Base-by-base conservation (phyloP, 2,888 invertebrate genomes). In the Mellilla xanthometata region DNA sequence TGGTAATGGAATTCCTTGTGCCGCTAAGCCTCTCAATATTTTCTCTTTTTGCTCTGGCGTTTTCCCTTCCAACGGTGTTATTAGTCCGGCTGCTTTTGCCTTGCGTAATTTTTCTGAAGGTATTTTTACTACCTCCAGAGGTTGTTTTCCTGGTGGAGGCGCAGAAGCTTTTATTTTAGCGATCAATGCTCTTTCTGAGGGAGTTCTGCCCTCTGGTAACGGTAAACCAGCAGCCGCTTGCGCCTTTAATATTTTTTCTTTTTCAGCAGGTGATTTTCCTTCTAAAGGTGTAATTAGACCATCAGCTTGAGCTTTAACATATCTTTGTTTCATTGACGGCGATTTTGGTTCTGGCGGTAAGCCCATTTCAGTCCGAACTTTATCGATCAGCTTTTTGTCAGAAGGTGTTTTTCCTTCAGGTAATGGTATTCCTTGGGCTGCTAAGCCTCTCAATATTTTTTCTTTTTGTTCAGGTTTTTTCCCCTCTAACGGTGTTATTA, bases 101-200 rank as follows among this genome's bases (percentile, higher is more conserved):
- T 57, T 49, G 0, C 43, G 22, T 11, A 46, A 29, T 33, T 48
- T 52, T 42, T 53, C 51, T 10, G 56, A 54, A 6, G 46, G n/a
- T 0, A 58, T 52, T 46, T 56, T 56, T 5, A 45, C 54, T 45
- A 63, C 58, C n/a, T n/a, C n/a, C n/a, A n/a, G n/a, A n/a, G n/a
- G n/a, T 7, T 12, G n/a, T n/a, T n/a, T n/a, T 19, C 15, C 15
- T 19, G 15, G 15, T 5, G 15, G 15, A 5, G 15, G 15, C 15
- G 15, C 58, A 0, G 46, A 52, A 0, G 49, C 41, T 49, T 52
- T 55, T 4, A 61, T 35, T 44, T 60, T 61, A 1, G 49, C 49
- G 2, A 72, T 35, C 13, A 65, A 59, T 36, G 60, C 63, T 54
- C 68, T 70, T 54, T 73, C 68, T 31, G 68, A 55, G 12, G 52